Percentiles rank a stretch among this genome's conserved stretches.
phyloP scores from a whole-genome alignment of 2,888 invertebrate genomes.

The Tiliacea aurago region DNA sequence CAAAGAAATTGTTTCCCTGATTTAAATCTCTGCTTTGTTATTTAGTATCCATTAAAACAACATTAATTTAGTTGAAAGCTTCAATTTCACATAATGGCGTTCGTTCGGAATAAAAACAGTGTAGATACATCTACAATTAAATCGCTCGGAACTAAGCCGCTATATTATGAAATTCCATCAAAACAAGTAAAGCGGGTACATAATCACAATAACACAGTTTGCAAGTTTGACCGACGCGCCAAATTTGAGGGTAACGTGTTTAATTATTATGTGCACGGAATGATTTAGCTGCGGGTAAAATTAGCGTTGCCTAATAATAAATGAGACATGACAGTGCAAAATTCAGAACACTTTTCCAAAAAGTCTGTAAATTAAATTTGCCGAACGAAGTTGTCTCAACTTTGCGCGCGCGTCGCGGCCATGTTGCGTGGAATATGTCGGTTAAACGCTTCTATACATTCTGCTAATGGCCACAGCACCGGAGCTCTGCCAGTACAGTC shows the following conservation, averaged over 20 bases:
- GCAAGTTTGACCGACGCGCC: constrained; percentile 76
- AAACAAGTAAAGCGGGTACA: constrained; percentile 69
- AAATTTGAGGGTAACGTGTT: constrained; percentile 78
- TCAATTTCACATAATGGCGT: constrained; percentile 60
- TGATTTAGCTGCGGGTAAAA: constrained; percentile 79
- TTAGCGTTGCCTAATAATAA: constrained; percentile 81
- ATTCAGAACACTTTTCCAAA: constrained; percentile 82
- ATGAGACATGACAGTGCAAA: constrained; percentile 82
- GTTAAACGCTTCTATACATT: constrained; percentile 62
- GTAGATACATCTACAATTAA: constrained; percentile 51
- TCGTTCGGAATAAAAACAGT: constrained; percentile 52
- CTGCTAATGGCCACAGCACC: constrained; percentile 38
- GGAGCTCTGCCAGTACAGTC: constrained; percentile 16
- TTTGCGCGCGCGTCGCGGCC: constrained; percentile 75
- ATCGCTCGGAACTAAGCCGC: constrained; percentile 61
- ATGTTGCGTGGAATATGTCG: constrained; percentile 72
- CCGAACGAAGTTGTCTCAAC: constrained; percentile 77
- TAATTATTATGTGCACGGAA: constrained; percentile 80
- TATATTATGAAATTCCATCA: constrained; percentile 67
- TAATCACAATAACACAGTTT: constrained; percentile 77
- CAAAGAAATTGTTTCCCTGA: constrained; percentile 75
- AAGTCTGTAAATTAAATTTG: constrained; percentile 84
- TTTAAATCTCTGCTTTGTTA: constrained; percentile 72
- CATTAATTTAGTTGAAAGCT: constrained; percentile 71
- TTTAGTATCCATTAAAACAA: constrained; percentile 71